Evolutionary conservation across 2,797 vertebrate species (phyloP), one percentile per base, ranked within the genome.

Genomic region (Smutsia temminckii): DNA sequence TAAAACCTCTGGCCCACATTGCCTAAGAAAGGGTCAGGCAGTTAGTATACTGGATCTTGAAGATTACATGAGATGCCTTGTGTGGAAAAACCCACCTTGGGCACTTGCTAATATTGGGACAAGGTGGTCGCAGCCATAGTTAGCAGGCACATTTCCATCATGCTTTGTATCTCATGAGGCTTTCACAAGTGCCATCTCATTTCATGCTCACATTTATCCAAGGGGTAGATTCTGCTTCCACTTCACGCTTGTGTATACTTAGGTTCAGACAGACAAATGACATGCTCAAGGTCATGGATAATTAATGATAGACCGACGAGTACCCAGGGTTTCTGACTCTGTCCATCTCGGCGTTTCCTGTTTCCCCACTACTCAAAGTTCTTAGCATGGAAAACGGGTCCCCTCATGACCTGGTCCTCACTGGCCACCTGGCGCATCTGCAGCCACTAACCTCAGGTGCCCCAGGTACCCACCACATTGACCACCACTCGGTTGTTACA

Each of bases 381-480:
- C 29, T 59, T 51, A 34, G 40, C 12, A 18, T 20, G 10, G 29
- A 61, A 25, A 61, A 17, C 1, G 34, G 74, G 23, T 5, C 1
- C 23, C 10, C 13, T 10, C 17, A 8, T 10, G 42, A 25, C 17
- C 29, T 32, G 63, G 23, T 40, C 37, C 27, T 20, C 3, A 29
- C 17, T 34, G 8, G 5, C 11, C 11, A 25, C 11, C 1, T 23
- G 9, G 29, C 29, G 0, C 42, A 25, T 18, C 66, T 55, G 40
- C 7, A 79, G 27, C 46, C 18, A 7, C 6, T 49, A 32, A 29
- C 29, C 10, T 32, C 32, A 42, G 0, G 0, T n/a, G 17, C 23
- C 27, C 55, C 1, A 0, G 5, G 46, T 29, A 16, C 12, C 23
- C 12, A 20, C 17, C 9, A 16, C 21, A 8, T 20, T 2, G 12